These are phyloP conservation scores for Triplophysa rosa DNA, from an alignment of 2,113 vertebrate genomes.

Conservation along the genomic window DNA sequence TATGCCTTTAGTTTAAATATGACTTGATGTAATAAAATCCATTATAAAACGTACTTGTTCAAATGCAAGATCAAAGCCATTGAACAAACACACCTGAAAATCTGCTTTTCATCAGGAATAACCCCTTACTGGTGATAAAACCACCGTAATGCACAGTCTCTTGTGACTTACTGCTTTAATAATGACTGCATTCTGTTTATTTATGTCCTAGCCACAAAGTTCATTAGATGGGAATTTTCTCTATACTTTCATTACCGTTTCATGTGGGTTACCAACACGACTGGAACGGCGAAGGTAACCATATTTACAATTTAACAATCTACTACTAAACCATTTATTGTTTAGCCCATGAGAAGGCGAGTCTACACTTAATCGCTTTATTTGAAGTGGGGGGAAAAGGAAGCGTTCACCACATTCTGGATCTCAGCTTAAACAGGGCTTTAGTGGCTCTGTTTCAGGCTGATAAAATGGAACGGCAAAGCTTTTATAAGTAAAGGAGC, in stretches of 20 bases:
- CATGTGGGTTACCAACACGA: background rate
- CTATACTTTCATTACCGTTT: background rate
- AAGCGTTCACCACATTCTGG: constrained; percentile 4
- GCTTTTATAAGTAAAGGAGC: constrained; percentile 16
- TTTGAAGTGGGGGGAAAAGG: background rate
- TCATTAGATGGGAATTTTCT: background rate
- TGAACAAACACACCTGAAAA: too few species aligned
- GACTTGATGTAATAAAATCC: background rate
- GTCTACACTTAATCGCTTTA: constrained; percentile 3
- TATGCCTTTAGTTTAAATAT: background rate
- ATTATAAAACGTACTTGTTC: too few species aligned
- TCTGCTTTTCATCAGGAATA: too few species aligned
- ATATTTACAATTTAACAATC: background rate
- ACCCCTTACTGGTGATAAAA: too few species aligned
- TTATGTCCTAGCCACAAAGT: background rate
- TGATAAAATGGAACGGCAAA: constrained; percentile 14
- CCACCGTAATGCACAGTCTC: too few species aligned
- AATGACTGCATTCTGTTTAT: background rate
- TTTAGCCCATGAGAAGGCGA: constrained; percentile 2
- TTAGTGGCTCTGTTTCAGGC: background rate
- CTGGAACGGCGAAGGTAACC: background rate
- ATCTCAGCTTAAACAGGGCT: constrained; percentile 23
- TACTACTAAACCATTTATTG: constrained; percentile 1
- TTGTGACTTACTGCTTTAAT: background rate
- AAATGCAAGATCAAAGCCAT: too few species aligned